Evolutionary conservation across 2,888 invertebrate species (phyloP), one percentile per base, ranked within the genome.

Genomic region (Nemapogon koenigi): DNA sequence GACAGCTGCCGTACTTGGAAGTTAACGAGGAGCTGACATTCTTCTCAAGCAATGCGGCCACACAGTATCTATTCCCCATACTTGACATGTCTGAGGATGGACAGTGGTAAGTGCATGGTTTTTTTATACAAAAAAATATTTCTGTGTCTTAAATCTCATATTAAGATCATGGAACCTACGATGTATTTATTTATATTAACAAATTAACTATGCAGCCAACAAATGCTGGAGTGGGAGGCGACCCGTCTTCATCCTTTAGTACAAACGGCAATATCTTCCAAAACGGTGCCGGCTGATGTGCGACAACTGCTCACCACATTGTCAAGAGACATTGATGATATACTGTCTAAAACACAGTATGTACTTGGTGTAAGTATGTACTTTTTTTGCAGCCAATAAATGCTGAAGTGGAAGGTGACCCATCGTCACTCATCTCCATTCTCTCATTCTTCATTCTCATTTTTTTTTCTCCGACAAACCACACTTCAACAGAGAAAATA

Each of bases 31-130:
- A 84, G 27, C 55, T 82, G 13, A 71, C 66, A 32, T 63, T 92
- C 52, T 91, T 91, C 66, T 87, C 89, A 29, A 81, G 86, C 38
- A 88, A 88, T 65, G 86, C 90, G 1, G 87, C 87, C 1, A 73
- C 85, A 11, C 83, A 84, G 55, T 87, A 85, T 55, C 60, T 91
- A 33, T 75, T 85, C 40, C 83, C 84, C 2, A 51, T 64, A 1
- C 16, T 65, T 41, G 72, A 75, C 41, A 29, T 69, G 65, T 47
- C 66, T 0, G 48, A 57, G 17, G 58, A 67, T 47, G 64, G 71
- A 19, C 59, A 61, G 39, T 70, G 71, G 73, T 70, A 43, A 46
- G 59, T 49, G 46, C n/a, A n/a, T n/a, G n/a, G n/a, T n/a, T n/a
- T n/a, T n/a, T n/a, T n/a, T n/a, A n/a, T n/a, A n/a, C n/a, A n/a